Evolutionary conservation across 2,888 invertebrate genomes (phyloP), one percentile per base, ranked within the genome.

Genomic region (Opisthograptis luteolata): DNA sequence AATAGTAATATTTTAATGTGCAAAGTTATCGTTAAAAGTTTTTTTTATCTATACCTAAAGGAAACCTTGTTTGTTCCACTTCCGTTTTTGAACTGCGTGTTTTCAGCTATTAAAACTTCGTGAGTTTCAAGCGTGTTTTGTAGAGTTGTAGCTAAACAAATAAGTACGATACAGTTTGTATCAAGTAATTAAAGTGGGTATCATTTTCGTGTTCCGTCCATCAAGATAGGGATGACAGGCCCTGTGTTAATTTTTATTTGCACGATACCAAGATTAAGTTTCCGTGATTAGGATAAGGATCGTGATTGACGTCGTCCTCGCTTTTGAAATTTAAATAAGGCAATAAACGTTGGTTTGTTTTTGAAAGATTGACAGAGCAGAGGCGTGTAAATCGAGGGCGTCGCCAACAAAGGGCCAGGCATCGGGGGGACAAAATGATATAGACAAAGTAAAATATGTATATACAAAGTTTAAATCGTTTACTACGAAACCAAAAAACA

Each of bases 211-310:
- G 71, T 54, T 64, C 49, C 63, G 58, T 53, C 60, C 57, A 79
- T 79, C 76, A 69, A 76, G 57, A 59, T 62, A 66, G 43, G 66
- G 67, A 71, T 71, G 76, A 74, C 76, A 73, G 76, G 60, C 54
- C 49, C 17, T 63, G 64, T 62, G 65, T 64, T 67, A 73, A 74
- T 73, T 72, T 66, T 67, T 60, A 51, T 63, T 62, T 60, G 69
- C 73, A 73, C 70, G 72, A 68, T 14, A 73, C 48, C 54, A 32
- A 42, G 51, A 53, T 53, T 55, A 51, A 24, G 47, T 40, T 58
- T 48, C 37, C 58, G 64, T 60, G 60, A 41, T 48, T 19, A 17
- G 28, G 47, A 40, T 49, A 17, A 45, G 2, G 28, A 41, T 34
- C 35, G 35, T 48, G 57, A 55, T 53, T 51, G 51, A 58, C 56